A percentile compares a stretch with the other conserved stretches of the same genome.
Conservation (phyloP, 2,113 vertebrate species). For the Phocoena phocoena region DNA sequence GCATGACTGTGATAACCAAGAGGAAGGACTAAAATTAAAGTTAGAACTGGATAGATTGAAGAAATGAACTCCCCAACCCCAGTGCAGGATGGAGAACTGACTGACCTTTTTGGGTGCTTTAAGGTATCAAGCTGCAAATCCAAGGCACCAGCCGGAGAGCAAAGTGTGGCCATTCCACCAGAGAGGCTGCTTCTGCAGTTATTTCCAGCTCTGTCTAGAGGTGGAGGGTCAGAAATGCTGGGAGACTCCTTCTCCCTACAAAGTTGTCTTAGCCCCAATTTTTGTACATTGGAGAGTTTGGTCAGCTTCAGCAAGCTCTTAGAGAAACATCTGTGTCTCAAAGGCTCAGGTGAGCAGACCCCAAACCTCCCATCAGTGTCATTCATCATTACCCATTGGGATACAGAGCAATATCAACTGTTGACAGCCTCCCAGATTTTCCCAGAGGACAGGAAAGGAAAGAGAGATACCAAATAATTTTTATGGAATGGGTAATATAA, state of each 20-base stretch:
- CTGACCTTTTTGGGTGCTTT: not conserved
- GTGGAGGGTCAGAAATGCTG: not conserved
- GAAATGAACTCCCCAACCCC: not conserved
- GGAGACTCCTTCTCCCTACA: not conserved
- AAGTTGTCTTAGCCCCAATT: not conserved
- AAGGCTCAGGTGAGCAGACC: not conserved
- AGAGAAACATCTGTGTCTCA: not conserved
- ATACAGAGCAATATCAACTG: not conserved
- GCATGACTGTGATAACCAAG: conserved; percentile 19
- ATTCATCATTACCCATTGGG: not conserved
- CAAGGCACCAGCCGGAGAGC: not conserved
- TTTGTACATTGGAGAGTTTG: not conserved
- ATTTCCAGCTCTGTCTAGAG: not conserved
- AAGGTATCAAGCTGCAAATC: not conserved
- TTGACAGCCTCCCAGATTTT: not conserved
- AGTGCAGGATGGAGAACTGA: not conserved
- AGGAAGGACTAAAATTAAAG: conserved; percentile 31
- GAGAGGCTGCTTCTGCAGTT: not conserved
- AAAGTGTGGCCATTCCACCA: not conserved
- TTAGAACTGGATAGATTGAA: not conserved
- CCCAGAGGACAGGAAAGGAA: not conserved
- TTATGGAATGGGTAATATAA: not conserved
- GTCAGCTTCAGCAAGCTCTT: not conserved
- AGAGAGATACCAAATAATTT: not conserved
- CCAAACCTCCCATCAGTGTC: not conserved